These are phyloP conservation scores for Protobothrops mucrosquamatus DNA, from an alignment of 2,113 vertebrate genomes.

Conservation along the genomic window DNA sequence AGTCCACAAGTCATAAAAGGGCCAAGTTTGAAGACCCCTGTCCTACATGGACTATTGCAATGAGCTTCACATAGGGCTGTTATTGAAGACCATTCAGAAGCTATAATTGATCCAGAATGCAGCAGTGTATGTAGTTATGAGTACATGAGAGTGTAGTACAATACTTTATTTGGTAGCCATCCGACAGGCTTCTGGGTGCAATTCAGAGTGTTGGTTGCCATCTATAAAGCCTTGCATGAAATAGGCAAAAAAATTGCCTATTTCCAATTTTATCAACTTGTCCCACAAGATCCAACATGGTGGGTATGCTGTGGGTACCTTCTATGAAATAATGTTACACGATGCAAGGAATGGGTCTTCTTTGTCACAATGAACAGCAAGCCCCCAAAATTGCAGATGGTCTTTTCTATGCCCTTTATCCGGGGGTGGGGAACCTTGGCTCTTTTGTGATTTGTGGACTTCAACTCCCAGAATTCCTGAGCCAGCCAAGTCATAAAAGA, in stretches of 20 bases:
- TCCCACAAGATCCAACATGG: background rate
- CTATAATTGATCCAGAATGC: background rate
- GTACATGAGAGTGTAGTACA: background rate
- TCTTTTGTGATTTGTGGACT: too few relatives aligned
- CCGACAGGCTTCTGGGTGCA: background rate
- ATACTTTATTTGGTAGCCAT: background rate
- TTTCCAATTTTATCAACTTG: background rate
- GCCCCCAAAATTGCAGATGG: background rate
- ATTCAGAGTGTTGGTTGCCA: background rate
- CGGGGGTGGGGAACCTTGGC: too few relatives aligned
- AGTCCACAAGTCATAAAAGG: too few relatives aligned
- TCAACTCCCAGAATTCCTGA: too few relatives aligned
- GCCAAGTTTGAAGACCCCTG: too few relatives aligned
- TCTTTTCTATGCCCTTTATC: background rate
- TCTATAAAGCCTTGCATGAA: background rate
- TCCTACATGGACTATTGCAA: background rate
- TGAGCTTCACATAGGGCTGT: background rate
- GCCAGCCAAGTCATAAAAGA: too few relatives aligned
- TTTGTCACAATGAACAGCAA: background rate
- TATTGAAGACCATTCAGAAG: background rate
- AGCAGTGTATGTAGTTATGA: background rate
- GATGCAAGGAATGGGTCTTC: background rate
- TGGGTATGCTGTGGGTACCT: background rate
- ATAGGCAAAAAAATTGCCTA: background rate
- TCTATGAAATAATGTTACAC: background rate